Evolutionary conservation across 2,113 vertebrate genomes (phyloP).

Genomic region (Protobothrops flavoviridis): DNA sequence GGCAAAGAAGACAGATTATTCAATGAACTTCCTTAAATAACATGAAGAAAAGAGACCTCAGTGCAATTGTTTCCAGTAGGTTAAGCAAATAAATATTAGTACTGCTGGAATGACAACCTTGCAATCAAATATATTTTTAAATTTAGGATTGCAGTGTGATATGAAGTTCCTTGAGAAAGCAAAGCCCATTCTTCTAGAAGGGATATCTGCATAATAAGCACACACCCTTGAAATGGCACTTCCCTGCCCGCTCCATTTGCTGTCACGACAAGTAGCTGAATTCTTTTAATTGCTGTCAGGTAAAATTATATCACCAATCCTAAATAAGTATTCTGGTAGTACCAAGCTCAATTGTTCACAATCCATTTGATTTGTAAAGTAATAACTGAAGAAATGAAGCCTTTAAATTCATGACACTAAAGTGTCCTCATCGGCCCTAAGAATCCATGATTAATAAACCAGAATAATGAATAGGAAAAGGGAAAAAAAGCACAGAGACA

Average conservation of each 20-base stretch:
- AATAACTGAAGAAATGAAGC: conserved; percentile 18
- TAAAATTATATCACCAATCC: conserved; percentile 4
- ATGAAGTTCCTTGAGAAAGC: background rate
- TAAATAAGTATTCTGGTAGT: conserved; percentile 17
- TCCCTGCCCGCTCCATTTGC: conserved; percentile 8
- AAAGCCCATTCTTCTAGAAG: background rate
- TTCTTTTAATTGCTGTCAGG: conserved; percentile 2
- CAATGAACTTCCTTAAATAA: background rate
- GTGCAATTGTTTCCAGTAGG: background rate
- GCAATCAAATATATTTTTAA: background rate
- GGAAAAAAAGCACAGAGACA: background rate
- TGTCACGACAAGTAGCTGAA: conserved; percentile 1
- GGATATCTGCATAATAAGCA: background rate
- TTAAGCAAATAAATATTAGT: background rate
- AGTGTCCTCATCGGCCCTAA: conserved; percentile 12
- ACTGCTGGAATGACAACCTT: background rate
- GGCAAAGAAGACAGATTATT: background rate
- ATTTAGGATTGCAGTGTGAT: background rate
- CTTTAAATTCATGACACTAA: conserved; percentile 19
- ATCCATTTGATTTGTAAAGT: conserved; percentile 12
- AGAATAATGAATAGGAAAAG: background rate
- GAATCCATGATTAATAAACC: conserved; percentile 6
- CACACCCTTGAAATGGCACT: background rate
- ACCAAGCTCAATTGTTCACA: background rate
- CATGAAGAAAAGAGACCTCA: background rate